Evolutionary conservation across 2,797 vertebrate genomes (phyloP).

Genomic region (Centropyge bicolor): DNA sequence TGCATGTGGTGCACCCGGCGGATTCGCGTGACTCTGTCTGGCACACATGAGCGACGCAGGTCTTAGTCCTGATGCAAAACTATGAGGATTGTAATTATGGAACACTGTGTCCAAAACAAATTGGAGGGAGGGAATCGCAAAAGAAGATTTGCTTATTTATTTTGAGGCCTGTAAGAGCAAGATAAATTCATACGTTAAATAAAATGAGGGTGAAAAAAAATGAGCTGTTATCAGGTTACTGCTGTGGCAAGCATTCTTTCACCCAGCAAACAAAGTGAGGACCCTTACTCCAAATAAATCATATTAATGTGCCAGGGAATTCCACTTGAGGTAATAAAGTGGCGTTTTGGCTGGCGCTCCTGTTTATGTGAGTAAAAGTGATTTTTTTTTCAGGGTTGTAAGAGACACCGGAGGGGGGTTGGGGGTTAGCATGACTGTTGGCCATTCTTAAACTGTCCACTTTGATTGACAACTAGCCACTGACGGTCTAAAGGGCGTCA

Average conservation of each 20-base stretch:
- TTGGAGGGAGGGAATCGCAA: background rate
- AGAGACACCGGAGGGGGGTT: constrained; percentile 4
- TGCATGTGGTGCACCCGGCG: constrained; percentile 4
- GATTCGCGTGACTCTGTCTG: constrained; percentile 9
- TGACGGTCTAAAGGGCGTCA: too few relatives aligned
- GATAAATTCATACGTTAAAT: background rate
- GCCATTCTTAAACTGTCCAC: constrained; percentile 29
- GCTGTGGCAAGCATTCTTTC: background rate
- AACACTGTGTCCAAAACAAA: constrained; percentile 10
- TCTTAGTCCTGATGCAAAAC: constrained; percentile 1
- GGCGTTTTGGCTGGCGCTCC: constrained; percentile 3
- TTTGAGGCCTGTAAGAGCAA: background rate
- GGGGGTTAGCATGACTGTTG: constrained; percentile 7
- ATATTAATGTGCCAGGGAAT: constrained; percentile 30
- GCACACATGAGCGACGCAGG: background rate
- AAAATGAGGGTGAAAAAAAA: background rate
- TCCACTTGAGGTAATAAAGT: background rate
- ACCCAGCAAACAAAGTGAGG: constrained; percentile 8
- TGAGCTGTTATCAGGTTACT: background rate
- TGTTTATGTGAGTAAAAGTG: constrained; percentile 28
- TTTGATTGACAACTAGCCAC: too few relatives aligned
- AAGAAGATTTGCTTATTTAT: background rate
- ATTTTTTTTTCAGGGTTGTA: constrained; percentile 11
- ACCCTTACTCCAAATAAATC: constrained; percentile 22
- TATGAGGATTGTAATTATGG: background rate